Evolutionary conservation across 2,113 vertebrate genomes (phyloP), one percentile per base, ranked within the genome.

Genomic region (Alaudala cheleensis): DNA sequence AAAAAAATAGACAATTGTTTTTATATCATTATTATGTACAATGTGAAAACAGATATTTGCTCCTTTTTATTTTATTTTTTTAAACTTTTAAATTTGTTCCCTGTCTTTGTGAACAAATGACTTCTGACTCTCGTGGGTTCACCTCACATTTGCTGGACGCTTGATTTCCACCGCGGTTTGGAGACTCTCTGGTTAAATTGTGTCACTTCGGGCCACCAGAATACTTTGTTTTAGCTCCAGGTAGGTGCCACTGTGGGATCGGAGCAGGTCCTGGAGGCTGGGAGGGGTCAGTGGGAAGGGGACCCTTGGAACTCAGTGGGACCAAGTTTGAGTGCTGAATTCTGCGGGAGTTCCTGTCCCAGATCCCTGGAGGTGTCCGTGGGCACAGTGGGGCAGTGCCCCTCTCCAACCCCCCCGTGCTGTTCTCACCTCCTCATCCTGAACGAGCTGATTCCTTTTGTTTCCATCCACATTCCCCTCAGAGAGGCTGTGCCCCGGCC

Each of bases 201-300:
- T 97, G 95, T 98, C 96, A 97, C 97, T 97, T 98, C 91, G 95
- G 97, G 97, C 98, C 97, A 97, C 98, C 98, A 91, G 97, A 97
- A 98, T 98, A 98, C 98, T 99, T 99, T 99, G 99, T 99, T 99
- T 99, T 97, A 98, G 98, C 98, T 99, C 98, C 99, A 99, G 98
- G 97, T 95, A 96, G 98, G 97, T 97, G 95, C 97, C 98, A 57
- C 97, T 85, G 96, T 92, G 8, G n/a, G 57, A 51, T 78, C 40
- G 71, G 93, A 97, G 95, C 83, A 58, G 73, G 57, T 88, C 77
- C 71, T 88, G 62, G 94, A 67, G 5, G 62, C 62, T 85, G 79
- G 58, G 56, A 65, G 50, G 73, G 45, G 20, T 50, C 44, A 10
- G 3, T 37, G 85, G 80, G 23, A 50, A 56, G 34, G 58, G 44